Base-by-base conservation (phyloP, 2,888 invertebrate species). In the Hipparchia semele region DNA sequence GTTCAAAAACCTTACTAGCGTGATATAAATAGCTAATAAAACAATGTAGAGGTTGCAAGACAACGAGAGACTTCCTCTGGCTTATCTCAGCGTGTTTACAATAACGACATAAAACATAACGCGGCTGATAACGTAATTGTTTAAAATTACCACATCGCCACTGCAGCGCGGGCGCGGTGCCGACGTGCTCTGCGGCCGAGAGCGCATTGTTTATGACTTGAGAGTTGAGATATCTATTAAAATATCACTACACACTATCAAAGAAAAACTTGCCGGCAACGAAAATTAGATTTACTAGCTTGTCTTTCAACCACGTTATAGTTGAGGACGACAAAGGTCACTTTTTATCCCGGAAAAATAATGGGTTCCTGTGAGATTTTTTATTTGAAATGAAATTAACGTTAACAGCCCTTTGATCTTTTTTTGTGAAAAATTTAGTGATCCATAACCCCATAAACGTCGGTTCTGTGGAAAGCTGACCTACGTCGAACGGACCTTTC, bases 81-180 rank as follows among this genome's bases (percentile, higher is more conserved):
- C 69, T 73, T 73, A 72, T 76, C 70, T 75, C 71, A 59, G 54
- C 60, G 64, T 73, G 71, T 75, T 75, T 73, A 75, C 75, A 68
- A 70, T 68, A 60, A 64, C 58, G 73, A 69, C 66, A 71, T 64
- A 62, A 66, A 70, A 72, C 72, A 72, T 62, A 65, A 68, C 70
- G 39, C 61, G 60, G 53, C 70, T 73, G 75, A 79, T 77, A 78
- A 77, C 76, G 76, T 76, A 77, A 78, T 66, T 70, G 72, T 58
- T 69, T 77, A 77, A 78, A 78, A 76, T 72, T 77, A 75, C 75
- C 62, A 72, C 72, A 58, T 65, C 72, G 49, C 58, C 62, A 10
- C 45, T 12, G 65, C 71, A 60, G 73, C 62, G 45, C 66, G 10
- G 61, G 46, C 12, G 60, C 23, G 65, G 23, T 12, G 45, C 64